Base-by-base conservation (phyloP, 2,113 vertebrate genomes). In the Ciconia boyciana region DNA sequence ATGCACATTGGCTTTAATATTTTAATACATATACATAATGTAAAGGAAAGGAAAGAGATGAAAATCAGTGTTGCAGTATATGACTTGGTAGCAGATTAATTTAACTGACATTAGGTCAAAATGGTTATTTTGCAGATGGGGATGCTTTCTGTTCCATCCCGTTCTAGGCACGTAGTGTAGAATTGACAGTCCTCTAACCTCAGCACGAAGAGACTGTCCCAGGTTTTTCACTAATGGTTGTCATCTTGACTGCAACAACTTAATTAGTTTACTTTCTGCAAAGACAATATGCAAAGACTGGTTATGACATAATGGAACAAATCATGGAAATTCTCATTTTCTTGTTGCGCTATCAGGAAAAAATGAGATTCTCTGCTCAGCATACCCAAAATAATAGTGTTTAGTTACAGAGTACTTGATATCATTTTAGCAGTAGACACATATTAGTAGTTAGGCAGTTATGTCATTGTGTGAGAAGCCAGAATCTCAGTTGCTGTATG, bases 1-100 rank as follows among this genome's bases (percentile, higher is more conserved):
- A 76, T 51, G 57, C 58, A 58, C 54, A 5, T 62, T 65, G 55
- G 19, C 62, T 95, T 94, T 90, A 81, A 78, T 87, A 94, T 95
- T 93, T 91, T 90, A 88, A 78, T 89, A 82, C 75, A 79, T 83
- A 69, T 61, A 72, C 54, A 83, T 83, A 82, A 93, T 85, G 74
- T 34, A 31, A 94, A 75, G 62, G 54, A 41, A 78, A 93, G 51
- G 60, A 48, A 29, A 57, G 75, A 84, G 64, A n/a, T 93, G 61
- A 19, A 89, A 93, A 78, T 49, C 44, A 7, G 22, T 64, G 58
- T 84, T 89, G 81, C 74, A 34, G 18, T n/a, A 29, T 48, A 5
- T 68, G 87, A 25, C n/a, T 93, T 64, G 24, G 43, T 54, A 83
- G 55, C 25, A 81, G 49, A 61, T 72, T 75, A 93, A 92, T 85